phyloP scores from a whole-genome alignment of 1,140 invertebrate genomes.

The Laodelphax striatellus region DNA sequence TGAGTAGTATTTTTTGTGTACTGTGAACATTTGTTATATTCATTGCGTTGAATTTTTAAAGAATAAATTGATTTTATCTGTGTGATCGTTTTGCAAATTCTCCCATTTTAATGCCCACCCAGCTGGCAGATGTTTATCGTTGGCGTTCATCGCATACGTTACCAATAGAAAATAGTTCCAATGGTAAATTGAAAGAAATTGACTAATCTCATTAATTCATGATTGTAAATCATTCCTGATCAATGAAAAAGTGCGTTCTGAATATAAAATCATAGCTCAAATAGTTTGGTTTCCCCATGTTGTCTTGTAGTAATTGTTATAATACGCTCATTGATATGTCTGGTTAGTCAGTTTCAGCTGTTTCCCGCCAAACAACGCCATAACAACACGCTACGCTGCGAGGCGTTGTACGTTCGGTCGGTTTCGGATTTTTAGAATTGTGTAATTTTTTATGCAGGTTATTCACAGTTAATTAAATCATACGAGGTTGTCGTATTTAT shows the following conservation, averaged over 20 bases:
- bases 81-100: slow-evolving; percentile 6
- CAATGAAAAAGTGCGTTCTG: too few relatives aligned
- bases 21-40: too few relatives aligned
- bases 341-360: slow-evolving; percentile 39
- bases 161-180: not conserved
- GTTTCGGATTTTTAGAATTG: slow-evolving; percentile 17
- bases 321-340: slow-evolving; percentile 1
- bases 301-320: not conserved
- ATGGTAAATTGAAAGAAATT: too few relatives aligned
- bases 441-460: slow-evolving; percentile 19
- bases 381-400: slow-evolving; percentile 43
- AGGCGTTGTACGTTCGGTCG: slow-evolving; percentile 27
- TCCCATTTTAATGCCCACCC: slow-evolving; percentile 26
- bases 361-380: slow-evolving; percentile 52
- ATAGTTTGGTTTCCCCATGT: not conserved
- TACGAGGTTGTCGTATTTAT: slow-evolving; percentile 18
- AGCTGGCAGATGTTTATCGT: slow-evolving; percentile 46
- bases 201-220: too few relatives aligned
- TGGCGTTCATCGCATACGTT: too few relatives aligned
- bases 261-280: not conserved
- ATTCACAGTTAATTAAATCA: slow-evolving; percentile 12
- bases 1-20: too few relatives aligned
- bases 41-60: too few relatives aligned
- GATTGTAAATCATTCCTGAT: too few relatives aligned
- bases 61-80: not conserved